These are phyloP conservation scores for Microcebus lehilahytsara DNA, from an alignment of 2,113 vertebrate species.

Conservation along the genomic window DNA sequence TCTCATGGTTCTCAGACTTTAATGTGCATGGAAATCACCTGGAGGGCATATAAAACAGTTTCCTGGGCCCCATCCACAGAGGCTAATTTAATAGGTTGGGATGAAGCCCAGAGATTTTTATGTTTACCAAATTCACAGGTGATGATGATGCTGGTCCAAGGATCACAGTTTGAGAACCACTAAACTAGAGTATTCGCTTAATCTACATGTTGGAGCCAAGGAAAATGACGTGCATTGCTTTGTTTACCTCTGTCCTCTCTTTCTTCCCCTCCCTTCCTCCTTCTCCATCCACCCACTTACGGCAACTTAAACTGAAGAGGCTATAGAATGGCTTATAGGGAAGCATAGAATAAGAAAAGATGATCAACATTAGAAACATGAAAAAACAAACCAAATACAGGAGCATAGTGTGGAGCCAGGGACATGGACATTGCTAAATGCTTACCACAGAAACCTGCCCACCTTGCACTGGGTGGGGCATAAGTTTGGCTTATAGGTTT, in stretches of 20 bases:
- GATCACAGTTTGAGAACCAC: not conserved
- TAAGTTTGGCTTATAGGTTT: not conserved
- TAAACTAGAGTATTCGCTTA: not conserved
- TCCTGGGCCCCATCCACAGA: not conserved
- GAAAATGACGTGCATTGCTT: not conserved
- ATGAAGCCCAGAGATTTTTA: not conserved
- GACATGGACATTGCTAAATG: not conserved
- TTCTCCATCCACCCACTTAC: not conserved
- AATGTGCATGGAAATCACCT: not conserved
- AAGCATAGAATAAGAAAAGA: not conserved
- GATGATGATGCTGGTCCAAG: not conserved
- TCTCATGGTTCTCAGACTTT: slow-evolving; percentile 12
- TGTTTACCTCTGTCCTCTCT: not conserved
- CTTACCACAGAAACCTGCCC: not conserved
- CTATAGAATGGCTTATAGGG: not conserved
- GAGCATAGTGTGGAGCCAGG: not conserved
- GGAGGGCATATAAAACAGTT: not conserved
- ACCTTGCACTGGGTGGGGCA: not conserved
- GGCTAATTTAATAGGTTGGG: not conserved
- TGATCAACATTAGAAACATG: not conserved
- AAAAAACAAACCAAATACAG: not conserved
- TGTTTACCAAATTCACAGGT: not conserved
- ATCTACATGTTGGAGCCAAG: not conserved
- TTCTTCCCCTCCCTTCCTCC: not conserved
- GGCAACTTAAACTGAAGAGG: not conserved